phyloP scores from a whole-genome alignment of 2,113 vertebrate species.

The Nettapus auritus region DNA sequence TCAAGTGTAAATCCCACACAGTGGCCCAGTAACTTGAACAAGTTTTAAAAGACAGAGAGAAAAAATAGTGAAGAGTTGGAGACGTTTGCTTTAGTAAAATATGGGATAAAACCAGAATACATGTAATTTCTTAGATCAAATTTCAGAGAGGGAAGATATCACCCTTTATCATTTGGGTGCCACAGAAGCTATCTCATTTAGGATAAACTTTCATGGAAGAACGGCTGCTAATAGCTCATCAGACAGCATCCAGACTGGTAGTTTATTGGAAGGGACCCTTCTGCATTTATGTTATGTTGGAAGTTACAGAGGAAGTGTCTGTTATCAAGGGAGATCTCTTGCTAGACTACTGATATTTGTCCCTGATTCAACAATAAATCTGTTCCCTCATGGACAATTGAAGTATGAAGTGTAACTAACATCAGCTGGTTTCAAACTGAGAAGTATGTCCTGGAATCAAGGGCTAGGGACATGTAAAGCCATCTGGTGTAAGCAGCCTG shows the following conservation, averaged over 20 bases:
- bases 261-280: neutral
- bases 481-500: neutral
- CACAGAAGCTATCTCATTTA: neutral
- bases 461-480: fast-evolving
- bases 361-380: neutral
- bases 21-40: neutral
- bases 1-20: neutral
- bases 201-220: neutral
- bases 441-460: neutral
- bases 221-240: neutral
- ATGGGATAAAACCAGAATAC: neutral
- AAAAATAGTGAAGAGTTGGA: neutral
- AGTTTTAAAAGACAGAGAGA: neutral
- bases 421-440: neutral
- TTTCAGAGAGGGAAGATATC: neutral
- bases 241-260: neutral
- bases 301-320: neutral
- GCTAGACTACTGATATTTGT: neutral
- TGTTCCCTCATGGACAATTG: neutral
- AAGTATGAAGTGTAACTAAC: neutral
- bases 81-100: neutral
- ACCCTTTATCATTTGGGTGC: neutral
- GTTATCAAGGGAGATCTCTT: neutral
- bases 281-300: neutral
- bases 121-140: neutral